Evolutionary conservation across 2,113 vertebrate species (phyloP).

Genomic region (Octodon degus): DNA sequence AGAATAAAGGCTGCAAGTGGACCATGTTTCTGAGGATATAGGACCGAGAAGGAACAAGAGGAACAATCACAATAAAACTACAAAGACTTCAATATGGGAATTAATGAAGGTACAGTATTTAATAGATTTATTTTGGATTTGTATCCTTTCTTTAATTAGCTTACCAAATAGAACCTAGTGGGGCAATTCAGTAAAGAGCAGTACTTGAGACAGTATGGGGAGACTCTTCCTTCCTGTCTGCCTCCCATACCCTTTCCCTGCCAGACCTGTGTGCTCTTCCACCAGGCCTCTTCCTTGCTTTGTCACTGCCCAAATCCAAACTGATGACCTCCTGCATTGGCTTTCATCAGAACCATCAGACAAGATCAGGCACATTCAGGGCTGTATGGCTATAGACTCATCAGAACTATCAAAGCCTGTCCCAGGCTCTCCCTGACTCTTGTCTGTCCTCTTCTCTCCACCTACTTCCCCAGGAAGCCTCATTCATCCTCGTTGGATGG

Average conservation of each 20-base stretch:
- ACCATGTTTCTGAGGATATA: constrained; percentile 25
- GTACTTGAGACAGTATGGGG: neutral
- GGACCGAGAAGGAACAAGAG: constrained; percentile 14
- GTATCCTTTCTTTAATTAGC: neutral
- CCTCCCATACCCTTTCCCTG: neutral
- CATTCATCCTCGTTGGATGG: neutral
- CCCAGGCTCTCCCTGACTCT: neutral
- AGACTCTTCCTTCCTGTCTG: neutral
- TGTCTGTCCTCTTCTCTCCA: neutral
- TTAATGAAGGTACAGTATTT: neutral
- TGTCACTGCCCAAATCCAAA: neutral
- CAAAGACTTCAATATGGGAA: neutral
- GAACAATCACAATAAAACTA: neutral
- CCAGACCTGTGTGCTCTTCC: neutral
- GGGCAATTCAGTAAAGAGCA: constrained; percentile 5
- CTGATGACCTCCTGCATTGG: neutral
- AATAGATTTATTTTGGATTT: neutral
- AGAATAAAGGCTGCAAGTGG: constrained; percentile 3
- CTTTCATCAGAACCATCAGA: constrained; percentile 1
- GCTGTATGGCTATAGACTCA: neutral
- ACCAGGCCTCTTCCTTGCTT: neutral
- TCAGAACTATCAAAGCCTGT: neutral
- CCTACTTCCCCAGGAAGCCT: neutral
- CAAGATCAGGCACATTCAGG: neutral
- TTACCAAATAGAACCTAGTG: neutral